A percentile compares a stretch with the other conserved stretches of the same genome.
Evolutionary conservation across 2,888 invertebrate species (phyloP).

Genomic region (Xestobium rufovillosum): DNA sequence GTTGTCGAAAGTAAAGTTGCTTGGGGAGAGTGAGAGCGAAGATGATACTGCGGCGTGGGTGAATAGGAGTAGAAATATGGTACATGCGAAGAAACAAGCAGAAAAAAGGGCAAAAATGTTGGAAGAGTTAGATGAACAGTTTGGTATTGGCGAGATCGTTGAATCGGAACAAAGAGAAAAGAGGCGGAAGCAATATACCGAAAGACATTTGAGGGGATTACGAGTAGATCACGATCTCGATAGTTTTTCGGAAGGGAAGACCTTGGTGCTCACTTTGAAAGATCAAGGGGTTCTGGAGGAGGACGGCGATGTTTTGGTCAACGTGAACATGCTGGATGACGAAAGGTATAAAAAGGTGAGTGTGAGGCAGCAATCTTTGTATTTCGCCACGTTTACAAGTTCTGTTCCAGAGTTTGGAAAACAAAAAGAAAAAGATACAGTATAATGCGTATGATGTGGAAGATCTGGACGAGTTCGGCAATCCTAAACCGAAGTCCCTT

Average conservation of each 20-base stretch:
- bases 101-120: constrained; percentile 82
- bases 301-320: constrained; percentile 80
- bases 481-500: constrained; percentile 57
- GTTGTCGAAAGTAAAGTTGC: constrained; percentile 49
- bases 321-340: constrained; percentile 81
- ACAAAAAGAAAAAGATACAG: constrained; percentile 76
- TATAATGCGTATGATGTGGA: constrained; percentile 84
- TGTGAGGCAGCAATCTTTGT: constrained; percentile 2
- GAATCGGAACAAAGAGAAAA: constrained; percentile 63
- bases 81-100: constrained; percentile 76
- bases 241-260: constrained; percentile 66
- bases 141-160: constrained; percentile 81
- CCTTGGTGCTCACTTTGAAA: constrained; percentile 85
- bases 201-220: constrained; percentile 69
- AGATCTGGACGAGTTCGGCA: constrained; percentile 60
- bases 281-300: constrained; percentile 87
- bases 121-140: constrained; percentile 92
- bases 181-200: constrained; percentile 56
- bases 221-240: constrained; percentile 76
- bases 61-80: constrained; percentile 64
- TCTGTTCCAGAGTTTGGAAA: constrained; percentile 61
- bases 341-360: constrained; percentile 70
- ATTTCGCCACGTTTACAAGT: no score
- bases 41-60: constrained; percentile 83
- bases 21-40: constrained; percentile 69